Base-by-base conservation (phyloP, 2,797 vertebrate species). In the Argentina silus region DNA sequence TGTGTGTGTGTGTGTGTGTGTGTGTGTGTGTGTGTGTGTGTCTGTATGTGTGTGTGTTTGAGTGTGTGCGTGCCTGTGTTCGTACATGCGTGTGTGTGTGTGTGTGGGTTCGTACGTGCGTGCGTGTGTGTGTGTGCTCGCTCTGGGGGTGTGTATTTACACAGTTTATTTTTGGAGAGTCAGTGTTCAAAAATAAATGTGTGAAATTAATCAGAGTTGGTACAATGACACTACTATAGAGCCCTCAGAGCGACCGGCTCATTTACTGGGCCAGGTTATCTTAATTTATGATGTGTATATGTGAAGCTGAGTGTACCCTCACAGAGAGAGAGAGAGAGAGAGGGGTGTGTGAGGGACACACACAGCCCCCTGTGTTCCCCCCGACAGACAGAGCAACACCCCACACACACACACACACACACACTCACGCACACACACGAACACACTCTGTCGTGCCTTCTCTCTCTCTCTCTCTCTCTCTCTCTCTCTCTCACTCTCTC, bases 201-300 rank as follows among this genome's bases (percentile, higher is more conserved):
- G 79, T 55, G 62, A 85, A 87, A 86, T 87, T 80, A 88, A 88
- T 89, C 84, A 84, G 85, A 53, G 63, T 67, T 80, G 74, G 78
- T 86, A 87, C 85, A 85, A 86, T 85, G 85, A 76, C 78, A 83
- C 82, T 74, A 84, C 81, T 88, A 85, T 86, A 87, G 85, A 89
- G 78, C 19, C 55, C 48, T 72, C 81, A 73, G 81, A 81, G 83
- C 68, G 76, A 72, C 61, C 61, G 75, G 70, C 80, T 83, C 78
- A 79, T 83, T 86, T 86, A 82, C 51, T 10, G 81, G 69, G 78
- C 75, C 77, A 81, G 86, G 76, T 83, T 86, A 84, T 86, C 86
- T 86, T 87, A 86, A 87, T 89, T 86, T 86, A 88, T 83, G 82
- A 87, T 83, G 88, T 87, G 85, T 86, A 86, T 86, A 83, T 83